phyloP scores from a whole-genome alignment of 2,888 invertebrate species.

The Sturmia bella region DNA sequence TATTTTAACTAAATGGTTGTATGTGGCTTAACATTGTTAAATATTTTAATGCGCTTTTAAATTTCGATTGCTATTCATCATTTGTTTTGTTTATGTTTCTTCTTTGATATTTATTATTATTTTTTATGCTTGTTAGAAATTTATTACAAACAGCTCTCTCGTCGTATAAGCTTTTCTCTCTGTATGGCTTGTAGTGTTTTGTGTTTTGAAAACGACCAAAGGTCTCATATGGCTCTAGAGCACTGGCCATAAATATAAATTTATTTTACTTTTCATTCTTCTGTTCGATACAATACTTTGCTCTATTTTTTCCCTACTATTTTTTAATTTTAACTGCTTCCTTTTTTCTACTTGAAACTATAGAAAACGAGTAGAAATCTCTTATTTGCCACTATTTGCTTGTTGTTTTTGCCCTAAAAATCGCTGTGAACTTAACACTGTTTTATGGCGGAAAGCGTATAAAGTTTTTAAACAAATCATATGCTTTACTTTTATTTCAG shows the following conservation, averaged over 20 bases:
- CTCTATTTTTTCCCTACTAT: conserved; percentile 22
- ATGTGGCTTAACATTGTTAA: too few species aligned
- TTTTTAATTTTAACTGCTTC: conserved; percentile 24
- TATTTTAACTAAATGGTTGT: too few species aligned
- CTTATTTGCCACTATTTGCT: background rate
- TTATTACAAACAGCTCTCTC: conserved; percentile 10
- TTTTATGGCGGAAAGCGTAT: conserved; percentile 2
- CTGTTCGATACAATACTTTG: conserved; percentile 50
- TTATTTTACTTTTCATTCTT: conserved; percentile 39
- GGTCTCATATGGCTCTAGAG: conserved; percentile 64
- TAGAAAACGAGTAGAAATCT: conserved; percentile 1
- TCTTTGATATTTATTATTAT: background rate
- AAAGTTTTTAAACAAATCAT: background rate
- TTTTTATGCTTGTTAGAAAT: background rate
- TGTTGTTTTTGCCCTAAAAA: background rate
- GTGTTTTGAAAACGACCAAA: conserved; percentile 43
- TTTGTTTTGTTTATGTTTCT: background rate
- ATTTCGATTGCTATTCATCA: too few species aligned
- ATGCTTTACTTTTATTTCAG: conserved; percentile 5
- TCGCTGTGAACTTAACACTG: conserved; percentile 2
- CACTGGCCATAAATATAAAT: conserved; percentile 58
- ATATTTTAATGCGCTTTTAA: too few species aligned
- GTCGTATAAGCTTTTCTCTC: conserved; percentile 16
- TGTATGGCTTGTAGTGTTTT: conserved; percentile 11
- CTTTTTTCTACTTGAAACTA: conserved; percentile 33